These are phyloP conservation scores for Elegia similella DNA, from an alignment of 2,888 invertebrate genomes.

Conservation along the genomic window DNA sequence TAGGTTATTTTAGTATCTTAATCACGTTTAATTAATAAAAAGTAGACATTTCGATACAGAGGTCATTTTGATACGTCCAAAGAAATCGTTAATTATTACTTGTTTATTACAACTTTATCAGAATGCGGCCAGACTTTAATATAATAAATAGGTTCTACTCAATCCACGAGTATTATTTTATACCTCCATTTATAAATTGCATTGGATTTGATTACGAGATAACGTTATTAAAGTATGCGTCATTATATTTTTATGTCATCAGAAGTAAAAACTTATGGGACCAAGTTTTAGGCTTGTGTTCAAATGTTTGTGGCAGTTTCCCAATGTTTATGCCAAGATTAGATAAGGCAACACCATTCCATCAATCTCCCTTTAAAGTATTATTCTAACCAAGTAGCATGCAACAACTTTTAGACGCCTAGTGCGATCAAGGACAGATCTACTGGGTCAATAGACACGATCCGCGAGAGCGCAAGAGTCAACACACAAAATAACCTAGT, in stretches of 20 bases:
- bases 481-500: conserved; percentile 10
- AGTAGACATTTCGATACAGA: no score
- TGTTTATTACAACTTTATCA: not conserved
- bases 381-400: not conserved
- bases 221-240: not conserved
- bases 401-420: conserved; percentile 1
- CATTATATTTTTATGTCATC: no score
- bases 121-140: not conserved
- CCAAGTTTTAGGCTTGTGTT: not conserved
- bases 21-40: no score
- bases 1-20: no score
- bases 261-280: not conserved
- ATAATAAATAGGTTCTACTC: not conserved
- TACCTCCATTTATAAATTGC: not conserved
- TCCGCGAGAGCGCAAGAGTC: not conserved
- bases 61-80: not conserved
- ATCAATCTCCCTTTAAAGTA: conserved; percentile 4
- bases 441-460: conserved; percentile 8
- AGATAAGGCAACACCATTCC: conserved; percentile 11
- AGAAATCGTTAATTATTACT: not conserved
- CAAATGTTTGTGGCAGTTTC: not conserved
- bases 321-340: not conserved
- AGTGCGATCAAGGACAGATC: not conserved
- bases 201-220: not conserved
- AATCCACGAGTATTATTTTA: not conserved